Evolutionary conservation across 2,797 vertebrate species (phyloP), one percentile per base, ranked within the genome.

Genomic region (Momotus momota): DNA sequence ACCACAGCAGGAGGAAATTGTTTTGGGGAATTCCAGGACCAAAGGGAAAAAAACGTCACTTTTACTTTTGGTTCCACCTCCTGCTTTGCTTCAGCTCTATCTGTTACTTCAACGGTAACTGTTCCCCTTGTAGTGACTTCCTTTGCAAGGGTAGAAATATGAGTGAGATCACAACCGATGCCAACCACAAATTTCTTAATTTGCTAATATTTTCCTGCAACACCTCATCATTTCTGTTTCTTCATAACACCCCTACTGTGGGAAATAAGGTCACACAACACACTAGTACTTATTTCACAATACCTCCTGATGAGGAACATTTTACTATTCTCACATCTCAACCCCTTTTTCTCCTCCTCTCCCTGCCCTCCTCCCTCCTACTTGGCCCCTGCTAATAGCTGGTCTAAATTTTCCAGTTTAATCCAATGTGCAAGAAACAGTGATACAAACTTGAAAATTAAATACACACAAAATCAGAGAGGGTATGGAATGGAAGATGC

Each of bases 281-380:
- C 64, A 94, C 62, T 25, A n/a, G 90, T 96, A 87, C 81, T 93
- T 96, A 90, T 93, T 96, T 96, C 94, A 93, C 92, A 96, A 94
- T 96, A 82, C 91, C 91, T 93, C 86, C 91, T 95, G 93, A 96
- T 97, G 93, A 97, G 95, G 89, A 92, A 73, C 87, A 90, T 94
- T 96, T 96, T 96, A 90, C 95, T 96, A 83, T 97, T 97, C 91
- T 97, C 93, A 90, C 88, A 78, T 97, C 55, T 71, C 62, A 85
- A 78, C 70, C 81, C 88, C 54, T 62, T 81, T 87, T 85, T 86
- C 93, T 92, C 91, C 64, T 29, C 65, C 79, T 94, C 71, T 92
- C 77, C 64, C 48, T 95, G 79, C 72, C 86, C 93, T 96, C 41
- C 81, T 96, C 90, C 93, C 86, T 94, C 94, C 81, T 81, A 55